These are phyloP conservation scores for Hermatobates lingyangjiaoensis DNA, from an alignment of 1,140 invertebrate genomes.

Conservation along the genomic window DNA sequence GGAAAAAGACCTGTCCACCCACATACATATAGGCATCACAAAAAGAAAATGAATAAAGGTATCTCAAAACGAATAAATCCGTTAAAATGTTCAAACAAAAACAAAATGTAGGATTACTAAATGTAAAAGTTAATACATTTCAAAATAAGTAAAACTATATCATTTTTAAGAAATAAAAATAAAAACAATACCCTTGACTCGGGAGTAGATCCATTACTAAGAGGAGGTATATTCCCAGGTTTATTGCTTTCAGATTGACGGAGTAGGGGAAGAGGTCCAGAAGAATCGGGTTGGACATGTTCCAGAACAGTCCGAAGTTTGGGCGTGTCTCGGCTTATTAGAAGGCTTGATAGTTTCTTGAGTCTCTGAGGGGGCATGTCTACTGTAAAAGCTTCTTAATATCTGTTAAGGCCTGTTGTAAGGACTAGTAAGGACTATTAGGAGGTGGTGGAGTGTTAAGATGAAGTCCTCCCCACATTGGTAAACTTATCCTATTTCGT, in stretches of 20 bases:
- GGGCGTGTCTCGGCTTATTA: slow-evolving; percentile 54
- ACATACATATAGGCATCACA: too few species aligned
- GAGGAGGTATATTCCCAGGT: slow-evolving; percentile 22
- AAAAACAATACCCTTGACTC: too few species aligned
- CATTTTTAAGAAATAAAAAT: too few species aligned
- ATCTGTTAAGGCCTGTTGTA: slow-evolving; percentile 28
- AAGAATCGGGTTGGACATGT: slow-evolving; percentile 34
- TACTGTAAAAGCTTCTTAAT: slow-evolving; percentile 33
- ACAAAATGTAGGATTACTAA: too few species aligned
- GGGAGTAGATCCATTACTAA: slow-evolving; percentile 44
- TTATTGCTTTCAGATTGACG: slow-evolving; percentile 33
- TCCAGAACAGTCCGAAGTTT: slow-evolving; percentile 63
- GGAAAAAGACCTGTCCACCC: too few species aligned
- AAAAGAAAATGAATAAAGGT: too few species aligned
- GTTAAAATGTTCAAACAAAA: too few species aligned
- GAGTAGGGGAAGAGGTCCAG: slow-evolving; percentile 28
- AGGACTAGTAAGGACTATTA: slow-evolving; percentile 21
- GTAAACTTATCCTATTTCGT: slow-evolving; percentile 21
- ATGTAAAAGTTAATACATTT: too few species aligned
- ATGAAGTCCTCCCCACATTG: slow-evolving; percentile 29
- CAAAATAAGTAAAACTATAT: too few species aligned
- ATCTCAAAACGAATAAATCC: too few species aligned
- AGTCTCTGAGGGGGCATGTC: slow-evolving; percentile 52
- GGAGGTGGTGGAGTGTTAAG: slow-evolving; percentile 24
- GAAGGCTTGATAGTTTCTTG: slow-evolving; percentile 38